phyloP scores from a whole-genome alignment of 2,113 vertebrate species.

The Leptosomus discolor region DNA sequence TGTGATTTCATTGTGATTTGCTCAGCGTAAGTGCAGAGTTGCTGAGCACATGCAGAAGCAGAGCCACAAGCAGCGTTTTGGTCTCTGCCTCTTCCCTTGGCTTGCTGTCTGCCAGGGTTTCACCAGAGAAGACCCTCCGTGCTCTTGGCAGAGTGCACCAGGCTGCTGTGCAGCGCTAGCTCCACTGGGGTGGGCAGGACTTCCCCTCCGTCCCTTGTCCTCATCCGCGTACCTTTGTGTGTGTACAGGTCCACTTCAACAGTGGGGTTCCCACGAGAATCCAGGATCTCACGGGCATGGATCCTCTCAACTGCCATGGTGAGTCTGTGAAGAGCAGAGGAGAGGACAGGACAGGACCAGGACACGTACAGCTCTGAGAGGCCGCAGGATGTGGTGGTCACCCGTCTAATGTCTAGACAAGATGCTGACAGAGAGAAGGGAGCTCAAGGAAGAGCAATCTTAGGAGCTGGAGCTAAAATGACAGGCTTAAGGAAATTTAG shows the following conservation, averaged over 20 bases:
- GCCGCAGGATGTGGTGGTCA: neutral
- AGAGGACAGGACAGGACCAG: neutral
- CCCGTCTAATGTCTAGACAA: neutral
- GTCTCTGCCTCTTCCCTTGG: neutral
- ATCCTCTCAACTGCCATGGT: slow-evolving; percentile 89
- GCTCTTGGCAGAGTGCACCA: rapidly evolving
- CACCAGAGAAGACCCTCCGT: neutral
- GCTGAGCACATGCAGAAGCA: neutral
- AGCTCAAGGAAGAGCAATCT: neutral
- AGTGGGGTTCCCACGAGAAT: slow-evolving; percentile 93
- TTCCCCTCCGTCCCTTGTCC: neutral
- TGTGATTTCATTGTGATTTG: rapidly evolving
- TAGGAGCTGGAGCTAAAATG: neutral
- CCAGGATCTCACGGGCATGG: slow-evolving; percentile 91
- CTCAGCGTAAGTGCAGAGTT: rapidly evolving
- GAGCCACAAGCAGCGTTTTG: neutral
- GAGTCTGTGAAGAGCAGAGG: neutral
- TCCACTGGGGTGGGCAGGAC: rapidly evolving
- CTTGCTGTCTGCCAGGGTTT: neutral
- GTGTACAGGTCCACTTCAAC: slow-evolving; percentile 91
- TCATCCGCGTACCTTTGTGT: slow-evolving; percentile 75
- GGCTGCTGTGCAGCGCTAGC: neutral
- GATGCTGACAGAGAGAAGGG: neutral
- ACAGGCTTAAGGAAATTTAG: neutral
- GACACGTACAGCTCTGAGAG: neutral